Percentiles rank a stretch among this genome's conserved stretches.
These are phyloP conservation scores for Zosterops hypoxanthus DNA, from an alignment of 2,113 vertebrate genomes.

Conservation along the genomic window DNA sequence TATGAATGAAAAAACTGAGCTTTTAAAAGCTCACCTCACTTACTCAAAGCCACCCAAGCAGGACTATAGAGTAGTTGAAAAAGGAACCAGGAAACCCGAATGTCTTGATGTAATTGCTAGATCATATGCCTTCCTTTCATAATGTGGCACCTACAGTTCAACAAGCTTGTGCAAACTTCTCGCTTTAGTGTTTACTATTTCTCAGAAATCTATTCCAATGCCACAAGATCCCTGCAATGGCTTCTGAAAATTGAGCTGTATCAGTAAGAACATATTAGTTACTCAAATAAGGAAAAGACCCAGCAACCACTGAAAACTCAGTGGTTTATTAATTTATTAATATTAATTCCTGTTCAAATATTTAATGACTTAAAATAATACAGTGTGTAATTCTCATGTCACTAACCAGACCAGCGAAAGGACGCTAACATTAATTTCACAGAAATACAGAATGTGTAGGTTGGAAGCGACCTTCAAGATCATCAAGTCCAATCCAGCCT, in stretches of 20 bases:
- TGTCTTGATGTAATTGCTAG: background rate
- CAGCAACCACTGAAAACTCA: background rate
- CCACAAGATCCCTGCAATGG: background rate
- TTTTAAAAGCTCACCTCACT: background rate
- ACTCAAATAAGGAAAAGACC: background rate
- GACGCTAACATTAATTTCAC: background rate
- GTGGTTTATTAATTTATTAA: background rate
- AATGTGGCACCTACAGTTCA: background rate
- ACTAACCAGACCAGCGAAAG: background rate
- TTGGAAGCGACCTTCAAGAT: no score
- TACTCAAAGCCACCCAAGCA: background rate
- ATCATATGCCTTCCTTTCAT: background rate
- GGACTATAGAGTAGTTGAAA: background rate
- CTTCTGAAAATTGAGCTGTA: background rate
- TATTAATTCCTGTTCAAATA: background rate
- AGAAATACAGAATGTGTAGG: no score
- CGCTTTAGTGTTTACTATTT: background rate
- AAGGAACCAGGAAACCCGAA: background rate
- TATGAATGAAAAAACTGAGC: background rate
- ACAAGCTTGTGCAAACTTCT: background rate
- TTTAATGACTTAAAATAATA: background rate
- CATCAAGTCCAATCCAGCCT: no score
- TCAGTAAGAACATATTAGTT: background rate
- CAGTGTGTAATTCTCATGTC: background rate
- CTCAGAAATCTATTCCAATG: background rate